These are phyloP conservation scores for Galaxea fascicularis DNA, from an alignment of 92 coral and sea anemone genomes.

Conservation along the genomic window DNA sequence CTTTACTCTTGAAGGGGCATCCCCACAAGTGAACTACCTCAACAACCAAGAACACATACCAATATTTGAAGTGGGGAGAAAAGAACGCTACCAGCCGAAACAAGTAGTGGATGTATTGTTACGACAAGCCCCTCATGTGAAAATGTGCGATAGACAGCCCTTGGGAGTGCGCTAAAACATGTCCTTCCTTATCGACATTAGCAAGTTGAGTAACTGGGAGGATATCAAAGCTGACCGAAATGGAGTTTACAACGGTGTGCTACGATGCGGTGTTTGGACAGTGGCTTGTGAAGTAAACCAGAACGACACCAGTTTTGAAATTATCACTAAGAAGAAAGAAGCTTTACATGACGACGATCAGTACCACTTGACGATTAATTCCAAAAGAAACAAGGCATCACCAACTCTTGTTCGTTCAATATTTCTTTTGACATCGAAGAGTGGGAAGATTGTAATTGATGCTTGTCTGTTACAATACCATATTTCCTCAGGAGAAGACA, in stretches of 20 bases:
- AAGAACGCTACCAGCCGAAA: constrained; percentile 28
- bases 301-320: not conserved
- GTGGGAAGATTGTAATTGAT: constrained; percentile 41
- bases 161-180: constrained; percentile 50
- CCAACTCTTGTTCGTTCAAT: constrained; percentile 55
- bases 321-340: constrained; percentile 22
- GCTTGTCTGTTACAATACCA: constrained; percentile 62
- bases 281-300: constrained; percentile 35
- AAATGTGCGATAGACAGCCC: constrained; percentile 38
- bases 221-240: constrained; percentile 59
- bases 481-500: not conserved
- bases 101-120: constrained; percentile 35
- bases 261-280: constrained; percentile 53
- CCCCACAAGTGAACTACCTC: constrained; percentile 18
- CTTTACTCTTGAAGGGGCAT: constrained; percentile 5
- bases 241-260: constrained; percentile 46
- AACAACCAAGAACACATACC: constrained; percentile 16
- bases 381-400: constrained; percentile 61
- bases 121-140: not conserved
- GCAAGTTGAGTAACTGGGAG: constrained; percentile 51
- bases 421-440: constrained; percentile 34
- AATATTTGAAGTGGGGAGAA: constrained; percentile 35
- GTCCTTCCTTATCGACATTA: constrained; percentile 27
- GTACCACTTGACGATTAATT: constrained; percentile 52
- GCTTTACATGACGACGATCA: not conserved